Conservation (phyloP, 2,113 vertebrate genomes). For the Pan troglodytes region DNA sequence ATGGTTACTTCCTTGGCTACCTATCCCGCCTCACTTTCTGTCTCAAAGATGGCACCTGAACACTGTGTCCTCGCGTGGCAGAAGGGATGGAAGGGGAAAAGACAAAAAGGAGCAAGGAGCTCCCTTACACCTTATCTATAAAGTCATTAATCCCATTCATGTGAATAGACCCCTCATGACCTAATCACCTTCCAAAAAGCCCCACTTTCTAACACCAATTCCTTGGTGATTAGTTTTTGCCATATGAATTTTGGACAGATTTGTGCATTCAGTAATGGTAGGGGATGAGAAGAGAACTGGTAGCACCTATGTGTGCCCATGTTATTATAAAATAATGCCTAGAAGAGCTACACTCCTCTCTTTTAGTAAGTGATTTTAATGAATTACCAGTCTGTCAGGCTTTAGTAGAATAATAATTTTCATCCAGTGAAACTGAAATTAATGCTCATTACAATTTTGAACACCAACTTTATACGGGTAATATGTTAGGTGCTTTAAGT, state of each 20-base stretch:
- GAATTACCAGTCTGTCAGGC: background rate
- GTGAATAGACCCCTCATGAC: accelerated
- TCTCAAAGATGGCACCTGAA: background rate
- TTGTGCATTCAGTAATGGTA: background rate
- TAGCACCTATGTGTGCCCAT: no score
- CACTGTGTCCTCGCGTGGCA: background rate
- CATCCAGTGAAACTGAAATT: background rate
- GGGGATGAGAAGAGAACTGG: accelerated
- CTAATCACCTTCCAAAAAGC: no score
- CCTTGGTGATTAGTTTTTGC: background rate
- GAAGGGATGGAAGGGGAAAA: background rate
- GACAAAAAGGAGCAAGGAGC: background rate
- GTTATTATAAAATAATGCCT: background rate
- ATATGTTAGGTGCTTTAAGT: background rate
- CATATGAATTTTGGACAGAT: no score
- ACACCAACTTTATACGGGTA: background rate
- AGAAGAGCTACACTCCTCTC: background rate
- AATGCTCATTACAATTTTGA: background rate
- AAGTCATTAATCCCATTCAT: background rate
- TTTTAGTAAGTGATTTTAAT: background rate
- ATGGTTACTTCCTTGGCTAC: no score
- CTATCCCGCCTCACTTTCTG: background rate
- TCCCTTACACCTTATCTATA: background rate
- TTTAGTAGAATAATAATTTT: background rate
- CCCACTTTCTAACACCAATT: background rate